Base-by-base conservation (phyloP, 2,797 vertebrate species). In the Anabas testudineus region DNA sequence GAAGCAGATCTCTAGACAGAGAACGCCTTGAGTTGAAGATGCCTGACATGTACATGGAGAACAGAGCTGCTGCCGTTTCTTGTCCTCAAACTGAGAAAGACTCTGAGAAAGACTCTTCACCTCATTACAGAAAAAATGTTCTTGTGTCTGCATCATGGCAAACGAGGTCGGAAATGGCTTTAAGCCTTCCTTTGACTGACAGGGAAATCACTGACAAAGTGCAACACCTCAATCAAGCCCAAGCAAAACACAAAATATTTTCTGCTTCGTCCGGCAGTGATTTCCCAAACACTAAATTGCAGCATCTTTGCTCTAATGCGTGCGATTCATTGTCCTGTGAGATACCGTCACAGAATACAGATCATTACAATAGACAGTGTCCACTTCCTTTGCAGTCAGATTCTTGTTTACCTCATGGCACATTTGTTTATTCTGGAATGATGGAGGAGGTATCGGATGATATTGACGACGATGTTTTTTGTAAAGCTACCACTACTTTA, bases 1-100 rank as follows among this genome's bases (percentile, higher is more conserved):
- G 97, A 71, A 99, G 97, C 81, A 95, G 96, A 18, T 99, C 98
- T 5, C 92, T 99, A 15, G 98, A 99, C 81, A 98, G 95, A 0
- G 96, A 98, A 80, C 94, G 94, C 81, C 91, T 97, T 78, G 96
- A 97, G 59, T 80, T 93, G 6, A 95, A 96, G 57, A 92, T 95
- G 13, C 91, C 92, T 0, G 93, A 90, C 45, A 54, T 87, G 1
- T 94, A 92, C 59, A 76, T 87, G 21, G 86, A 90, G 58, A 82
- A 87, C 14, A 90, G 88, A 60, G 77, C 92, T 22, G 91, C 92
- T 76, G 54, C 70, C 16, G 26, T 71, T 63, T 83, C 86, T 12
- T 55, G 70, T 76, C 89, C 92, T 0, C 89, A 84, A 49, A 78
- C 81, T 10, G 93, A 94, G 21, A 87, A 87, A 45, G 76, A 88